These are phyloP conservation scores for Luehdorfia chinensis DNA, from an alignment of 1,140 invertebrate genomes.

Conservation along the genomic window DNA sequence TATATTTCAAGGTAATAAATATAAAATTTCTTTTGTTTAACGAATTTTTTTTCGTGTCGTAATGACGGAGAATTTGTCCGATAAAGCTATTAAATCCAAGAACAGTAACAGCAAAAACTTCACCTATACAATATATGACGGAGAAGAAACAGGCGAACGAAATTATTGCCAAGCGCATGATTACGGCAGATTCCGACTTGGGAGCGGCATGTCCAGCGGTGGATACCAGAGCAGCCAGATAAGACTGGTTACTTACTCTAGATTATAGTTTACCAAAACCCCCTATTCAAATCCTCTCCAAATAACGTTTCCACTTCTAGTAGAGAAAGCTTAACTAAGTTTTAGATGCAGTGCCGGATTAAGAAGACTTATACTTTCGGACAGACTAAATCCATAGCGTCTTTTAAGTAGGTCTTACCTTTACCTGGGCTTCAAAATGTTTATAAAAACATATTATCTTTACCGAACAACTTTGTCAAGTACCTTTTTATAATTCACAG, in stretches of 20 bases:
- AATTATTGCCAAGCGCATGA: not conserved
- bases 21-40: too few relatives aligned
- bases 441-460: not conserved
- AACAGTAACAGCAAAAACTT: too few relatives aligned
- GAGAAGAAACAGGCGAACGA: not conserved
- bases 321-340: not conserved
- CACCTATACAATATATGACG: not conserved
- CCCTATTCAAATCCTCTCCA: not conserved
- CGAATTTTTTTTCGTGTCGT: too few relatives aligned
- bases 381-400: not conserved
- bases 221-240: too few relatives aligned
- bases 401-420: not conserved
- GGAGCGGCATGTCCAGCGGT: not conserved
- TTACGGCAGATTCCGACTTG: not conserved
- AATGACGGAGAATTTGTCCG: too few relatives aligned
- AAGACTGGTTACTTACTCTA: too few relatives aligned
- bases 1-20: too few relatives aligned
- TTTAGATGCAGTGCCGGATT: not conserved
- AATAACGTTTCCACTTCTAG: not conserved
- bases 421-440: not conserved
- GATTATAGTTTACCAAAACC: not conserved
- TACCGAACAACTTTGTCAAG: not conserved
- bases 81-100: too few relatives aligned
- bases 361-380: not conserved
- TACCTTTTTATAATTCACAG: not conserved